Conservation (phyloP, 2,797 vertebrate species). For the Coilia nasus region DNA sequence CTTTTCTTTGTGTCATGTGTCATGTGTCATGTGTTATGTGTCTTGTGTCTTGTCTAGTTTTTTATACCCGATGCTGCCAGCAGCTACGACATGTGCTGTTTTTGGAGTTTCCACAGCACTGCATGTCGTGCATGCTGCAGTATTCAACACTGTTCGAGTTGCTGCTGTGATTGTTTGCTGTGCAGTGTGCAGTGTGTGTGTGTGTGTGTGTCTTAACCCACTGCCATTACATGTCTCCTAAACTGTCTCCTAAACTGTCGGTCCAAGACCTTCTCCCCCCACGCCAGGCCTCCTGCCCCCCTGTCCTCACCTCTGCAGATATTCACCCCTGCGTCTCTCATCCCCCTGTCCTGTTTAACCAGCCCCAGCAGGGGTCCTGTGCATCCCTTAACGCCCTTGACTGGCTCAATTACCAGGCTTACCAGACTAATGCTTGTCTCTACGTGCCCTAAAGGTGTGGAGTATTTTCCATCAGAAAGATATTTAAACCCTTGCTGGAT, state of each 20-base stretch:
- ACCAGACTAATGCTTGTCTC: conserved; percentile 15
- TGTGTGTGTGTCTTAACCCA: no score
- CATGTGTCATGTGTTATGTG: background rate
- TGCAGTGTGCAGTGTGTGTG: no score
- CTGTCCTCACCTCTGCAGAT: background rate
- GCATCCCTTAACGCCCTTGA: conserved; percentile 6
- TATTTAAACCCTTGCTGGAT: conserved; percentile 13
- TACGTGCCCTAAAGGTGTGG: conserved; percentile 1
- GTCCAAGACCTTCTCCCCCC: background rate
- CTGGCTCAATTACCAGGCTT: conserved; percentile 6
- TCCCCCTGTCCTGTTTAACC: background rate
- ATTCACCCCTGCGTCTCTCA: background rate
- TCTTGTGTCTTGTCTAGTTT: background rate
- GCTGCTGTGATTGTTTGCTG: background rate
- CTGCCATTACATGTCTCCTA: background rate
- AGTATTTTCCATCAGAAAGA: conserved; percentile 22
- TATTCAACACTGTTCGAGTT: background rate
- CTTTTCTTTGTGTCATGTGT: background rate
- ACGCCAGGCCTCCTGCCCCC: background rate
- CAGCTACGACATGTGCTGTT: background rate
- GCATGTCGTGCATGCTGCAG: background rate
- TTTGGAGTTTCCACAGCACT: background rate
- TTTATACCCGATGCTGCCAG: background rate
- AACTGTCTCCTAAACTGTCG: background rate
- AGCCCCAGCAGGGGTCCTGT: background rate